phyloP scores from a whole-genome alignment of 30 jellyfish, hydroid and myxozoan genomes.

The Haliclystus octoradiatus region DNA sequence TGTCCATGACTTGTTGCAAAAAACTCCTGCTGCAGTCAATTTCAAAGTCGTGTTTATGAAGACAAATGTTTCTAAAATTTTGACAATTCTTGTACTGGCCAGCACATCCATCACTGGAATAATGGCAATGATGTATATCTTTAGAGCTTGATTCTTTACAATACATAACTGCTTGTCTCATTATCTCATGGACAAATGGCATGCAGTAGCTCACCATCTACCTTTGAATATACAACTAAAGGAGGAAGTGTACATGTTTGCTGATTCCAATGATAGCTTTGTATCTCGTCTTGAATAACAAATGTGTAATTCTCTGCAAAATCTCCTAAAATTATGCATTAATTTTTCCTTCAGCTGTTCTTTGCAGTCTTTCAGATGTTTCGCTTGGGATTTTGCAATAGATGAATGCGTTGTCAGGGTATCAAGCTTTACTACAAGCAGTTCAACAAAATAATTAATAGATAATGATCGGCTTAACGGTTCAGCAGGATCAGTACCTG shows the following conservation, averaged over 20 bases:
- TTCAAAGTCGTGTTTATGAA: constrained; percentile 7
- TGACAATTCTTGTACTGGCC: constrained; percentile 10
- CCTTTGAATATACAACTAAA: constrained; percentile 8
- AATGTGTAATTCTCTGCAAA: constrained; percentile 28
- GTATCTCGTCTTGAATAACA: constrained; percentile 21
- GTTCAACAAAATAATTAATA: constrained; percentile 13
- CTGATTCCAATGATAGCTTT: constrained; percentile 28
- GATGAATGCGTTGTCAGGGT: constrained; percentile 44
- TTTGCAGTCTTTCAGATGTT: constrained; percentile 17
- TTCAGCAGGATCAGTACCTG: constrained; percentile 40
- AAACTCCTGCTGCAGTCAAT: neutral
- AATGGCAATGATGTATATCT: too few species aligned
- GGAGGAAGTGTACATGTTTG: constrained; percentile 30
- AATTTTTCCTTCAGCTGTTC: constrained; percentile 24
- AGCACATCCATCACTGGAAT: too few species aligned
- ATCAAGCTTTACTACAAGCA: constrained; percentile 20
- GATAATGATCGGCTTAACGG: constrained; percentile 51
- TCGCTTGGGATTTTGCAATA: constrained; percentile 43
- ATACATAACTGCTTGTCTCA: too few species aligned
- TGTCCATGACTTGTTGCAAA: constrained; percentile 14
- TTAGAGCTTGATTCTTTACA: too few species aligned
- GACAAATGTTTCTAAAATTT: neutral
- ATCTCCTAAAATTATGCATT: constrained; percentile 32
- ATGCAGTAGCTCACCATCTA: constrained; percentile 12
- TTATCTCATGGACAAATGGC: too few species aligned